Evolutionary conservation across 2,113 vertebrate genomes (phyloP).

Genomic region (Phalacrocorax pelagicus): DNA sequence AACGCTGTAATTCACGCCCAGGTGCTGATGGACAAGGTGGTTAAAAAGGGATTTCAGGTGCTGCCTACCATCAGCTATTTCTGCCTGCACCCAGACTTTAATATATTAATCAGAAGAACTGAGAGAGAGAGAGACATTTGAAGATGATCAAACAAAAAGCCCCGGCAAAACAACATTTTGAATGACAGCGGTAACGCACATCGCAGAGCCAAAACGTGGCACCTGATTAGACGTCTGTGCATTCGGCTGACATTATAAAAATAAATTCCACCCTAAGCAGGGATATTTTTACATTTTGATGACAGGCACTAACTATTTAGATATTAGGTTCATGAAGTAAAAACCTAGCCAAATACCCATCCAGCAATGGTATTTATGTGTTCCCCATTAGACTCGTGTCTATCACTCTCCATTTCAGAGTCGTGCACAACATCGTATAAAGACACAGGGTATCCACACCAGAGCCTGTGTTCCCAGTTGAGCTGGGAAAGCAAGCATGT

Average conservation of each 20-base stretch:
- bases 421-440: background rate
- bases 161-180: background rate
- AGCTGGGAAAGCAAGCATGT: background rate
- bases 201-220: background rate
- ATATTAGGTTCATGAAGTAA: background rate
- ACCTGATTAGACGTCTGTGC: background rate
- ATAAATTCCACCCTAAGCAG: background rate
- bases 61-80: background rate
- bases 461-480: background rate
- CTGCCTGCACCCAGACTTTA: background rate
- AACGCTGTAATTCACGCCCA: fast-evolving
- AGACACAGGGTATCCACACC: background rate
- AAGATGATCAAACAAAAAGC: background rate
- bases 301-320: background rate
- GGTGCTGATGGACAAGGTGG: background rate
- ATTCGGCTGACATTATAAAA: background rate
- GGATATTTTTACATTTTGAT: background rate
- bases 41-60: background rate
- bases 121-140: background rate
- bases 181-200: background rate
- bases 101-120: background rate
- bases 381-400: fast-evolving
- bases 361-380: too few species aligned
- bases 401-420: background rate
- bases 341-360: background rate